Conservation (phyloP, 2,888 invertebrate genomes). For the Phlogophora meticulosa region DNA sequence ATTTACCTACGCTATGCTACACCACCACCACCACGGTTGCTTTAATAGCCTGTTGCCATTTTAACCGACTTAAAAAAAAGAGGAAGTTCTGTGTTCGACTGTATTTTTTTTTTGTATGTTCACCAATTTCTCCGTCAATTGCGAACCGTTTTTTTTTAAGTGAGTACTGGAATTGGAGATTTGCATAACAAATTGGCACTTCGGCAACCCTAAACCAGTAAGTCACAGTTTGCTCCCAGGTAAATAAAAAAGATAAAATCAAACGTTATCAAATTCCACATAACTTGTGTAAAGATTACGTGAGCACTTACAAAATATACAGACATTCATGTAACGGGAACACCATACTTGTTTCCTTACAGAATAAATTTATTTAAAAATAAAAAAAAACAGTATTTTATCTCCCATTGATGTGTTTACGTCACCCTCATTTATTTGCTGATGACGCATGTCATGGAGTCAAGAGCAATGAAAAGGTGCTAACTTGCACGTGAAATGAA, state of each 20-base stretch:
- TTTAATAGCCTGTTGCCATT: too few species aligned
- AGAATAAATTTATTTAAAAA: constrained; percentile 42
- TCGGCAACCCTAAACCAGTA: constrained; percentile 5
- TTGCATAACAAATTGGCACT: not conserved
- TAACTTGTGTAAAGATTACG: constrained; percentile 38
- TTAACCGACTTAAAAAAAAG: too few species aligned
- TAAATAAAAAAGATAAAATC: constrained; percentile 45
- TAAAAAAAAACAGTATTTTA: constrained; percentile 26
- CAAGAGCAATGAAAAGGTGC: constrained; percentile 24
- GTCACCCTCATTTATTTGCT: constrained; percentile 37
- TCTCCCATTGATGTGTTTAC: constrained; percentile 28
- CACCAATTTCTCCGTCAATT: too few species aligned
- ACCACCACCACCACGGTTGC: too few species aligned
- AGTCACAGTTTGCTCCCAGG: not conserved
- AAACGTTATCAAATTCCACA: constrained; percentile 45
- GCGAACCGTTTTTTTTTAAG: too few species aligned
- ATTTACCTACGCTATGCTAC: not conserved
- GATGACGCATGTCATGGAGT: constrained; percentile 38
- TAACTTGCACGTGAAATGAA: constrained; percentile 7
- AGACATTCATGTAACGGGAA: constrained; percentile 51
- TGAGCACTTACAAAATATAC: constrained; percentile 41
- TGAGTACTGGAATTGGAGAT: not conserved
- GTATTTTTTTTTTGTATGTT: too few species aligned
- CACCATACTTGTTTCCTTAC: constrained; percentile 13
- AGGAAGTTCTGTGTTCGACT: too few species aligned